A percentile compares a stretch with the other conserved stretches of the same genome.
Evolutionary conservation across 2,113 vertebrate species (phyloP).

Genomic region (Eudyptes chrysolophus): DNA sequence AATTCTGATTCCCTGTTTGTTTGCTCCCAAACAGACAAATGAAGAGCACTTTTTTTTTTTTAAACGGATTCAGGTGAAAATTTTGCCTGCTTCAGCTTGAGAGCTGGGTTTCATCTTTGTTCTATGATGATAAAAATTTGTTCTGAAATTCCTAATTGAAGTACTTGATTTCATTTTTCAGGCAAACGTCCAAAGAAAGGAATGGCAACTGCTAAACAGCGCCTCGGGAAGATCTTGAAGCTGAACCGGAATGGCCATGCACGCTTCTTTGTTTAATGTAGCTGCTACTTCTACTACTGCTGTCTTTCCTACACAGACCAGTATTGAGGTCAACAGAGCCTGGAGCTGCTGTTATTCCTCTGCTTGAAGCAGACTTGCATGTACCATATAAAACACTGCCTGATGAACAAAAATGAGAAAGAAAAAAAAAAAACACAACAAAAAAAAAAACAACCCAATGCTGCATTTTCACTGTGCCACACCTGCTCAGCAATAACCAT

Average conservation of each 20-base stretch:
- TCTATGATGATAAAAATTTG: fast-evolving
- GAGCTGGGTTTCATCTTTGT: background rate
- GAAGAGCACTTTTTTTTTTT: background rate
- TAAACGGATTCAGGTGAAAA: background rate
- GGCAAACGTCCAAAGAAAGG: slow-evolving; percentile 99
- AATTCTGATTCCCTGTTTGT: background rate
- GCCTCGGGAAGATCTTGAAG: slow-evolving; percentile 96
- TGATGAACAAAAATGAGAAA: slow-evolving; percentile 68
- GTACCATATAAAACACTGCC: slow-evolving; percentile 80
- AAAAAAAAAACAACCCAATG: slow-evolving; percentile 59
- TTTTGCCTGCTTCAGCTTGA: background rate
- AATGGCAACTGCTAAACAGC: slow-evolving; percentile 96
- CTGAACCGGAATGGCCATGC: slow-evolving; percentile 89
- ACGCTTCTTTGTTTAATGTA: slow-evolving; percentile 89
- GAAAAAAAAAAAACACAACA: background rate
- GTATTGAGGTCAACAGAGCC: slow-evolving; percentile 69
- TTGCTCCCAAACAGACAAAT: background rate
- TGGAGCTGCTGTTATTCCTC: slow-evolving; percentile 69
- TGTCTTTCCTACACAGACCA: slow-evolving; percentile 60
- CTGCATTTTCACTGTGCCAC: slow-evolving; percentile 85
- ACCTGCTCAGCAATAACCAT: slow-evolving; percentile 85
- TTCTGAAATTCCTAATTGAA: background rate
- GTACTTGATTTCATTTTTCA: slow-evolving; percentile 62
- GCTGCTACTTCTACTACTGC: slow-evolving; percentile 54
- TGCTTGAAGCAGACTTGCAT: slow-evolving; percentile 70